phyloP scores from a whole-genome alignment of 2,888 invertebrate species.

The Pantelozetes paolii region DNA sequence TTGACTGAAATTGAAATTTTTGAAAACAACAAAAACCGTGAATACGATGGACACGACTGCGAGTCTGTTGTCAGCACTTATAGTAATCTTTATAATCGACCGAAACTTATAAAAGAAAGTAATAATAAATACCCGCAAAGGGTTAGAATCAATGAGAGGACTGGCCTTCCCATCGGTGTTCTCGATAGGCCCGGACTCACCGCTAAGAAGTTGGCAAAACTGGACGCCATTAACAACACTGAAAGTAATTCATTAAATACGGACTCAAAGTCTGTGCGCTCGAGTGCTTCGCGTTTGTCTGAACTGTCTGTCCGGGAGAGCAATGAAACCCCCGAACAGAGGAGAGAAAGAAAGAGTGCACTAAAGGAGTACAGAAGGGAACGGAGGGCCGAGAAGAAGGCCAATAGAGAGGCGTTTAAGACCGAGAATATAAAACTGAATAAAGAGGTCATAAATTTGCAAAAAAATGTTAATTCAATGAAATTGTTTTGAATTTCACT shows the following conservation, averaged over 20 bases:
- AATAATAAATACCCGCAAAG: slow-evolving; percentile 54
- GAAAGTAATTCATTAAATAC: neutral
- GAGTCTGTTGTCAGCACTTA: slow-evolving; percentile 84
- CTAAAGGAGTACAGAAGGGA: slow-evolving; percentile 74
- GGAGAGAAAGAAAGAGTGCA: slow-evolving; percentile 70
- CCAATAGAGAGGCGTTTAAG: slow-evolving; percentile 74
- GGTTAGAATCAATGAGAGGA: slow-evolving; percentile 32
- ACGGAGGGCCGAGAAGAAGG: slow-evolving; percentile 73
- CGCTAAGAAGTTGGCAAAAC: slow-evolving; percentile 38
- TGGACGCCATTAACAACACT: slow-evolving; percentile 28
- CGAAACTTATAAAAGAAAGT: slow-evolving; percentile 70
- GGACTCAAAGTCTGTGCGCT: slow-evolving; percentile 8
- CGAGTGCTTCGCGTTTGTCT: slow-evolving; percentile 47
- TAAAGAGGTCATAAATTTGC: slow-evolving; percentile 71
- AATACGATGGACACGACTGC: slow-evolving; percentile 73
- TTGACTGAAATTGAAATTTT: slow-evolving; percentile 40
- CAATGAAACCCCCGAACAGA: slow-evolving; percentile 74
- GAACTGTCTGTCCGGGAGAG: slow-evolving; percentile 58
- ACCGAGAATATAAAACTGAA: slow-evolving; percentile 76
- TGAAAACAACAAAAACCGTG: slow-evolving; percentile 37
- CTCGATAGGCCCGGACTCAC: slow-evolving; percentile 38
- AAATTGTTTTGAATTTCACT: slow-evolving; percentile 46
- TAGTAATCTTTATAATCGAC: slow-evolving; percentile 87
- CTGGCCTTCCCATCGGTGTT: slow-evolving; percentile 32
- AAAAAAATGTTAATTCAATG: slow-evolving; percentile 54